phyloP scores from a whole-genome alignment of 1,140 invertebrate genomes.

The Dysdera silvatica region DNA sequence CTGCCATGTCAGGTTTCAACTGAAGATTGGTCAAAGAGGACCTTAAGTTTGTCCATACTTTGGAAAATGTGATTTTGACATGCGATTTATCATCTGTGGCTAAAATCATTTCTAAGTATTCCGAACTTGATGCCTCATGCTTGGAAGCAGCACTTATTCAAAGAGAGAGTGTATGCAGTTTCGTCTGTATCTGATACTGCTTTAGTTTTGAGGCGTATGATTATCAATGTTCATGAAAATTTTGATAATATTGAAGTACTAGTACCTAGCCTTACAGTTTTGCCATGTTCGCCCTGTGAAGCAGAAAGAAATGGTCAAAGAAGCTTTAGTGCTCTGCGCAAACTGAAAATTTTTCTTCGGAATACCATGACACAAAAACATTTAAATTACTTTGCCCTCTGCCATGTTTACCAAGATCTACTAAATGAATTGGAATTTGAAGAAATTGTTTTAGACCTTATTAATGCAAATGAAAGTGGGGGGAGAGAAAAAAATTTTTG shows the following conservation, averaged over 20 bases:
- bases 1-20: background rate
- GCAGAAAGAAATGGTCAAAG: no score
- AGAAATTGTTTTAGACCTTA: background rate
- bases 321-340: background rate
- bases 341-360: background rate
- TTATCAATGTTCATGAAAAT: background rate
- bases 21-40: background rate
- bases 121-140: background rate
- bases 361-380: background rate
- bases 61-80: background rate
- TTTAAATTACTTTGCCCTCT: background rate
- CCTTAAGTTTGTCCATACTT: background rate
- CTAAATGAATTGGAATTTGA: background rate
- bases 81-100: no score
- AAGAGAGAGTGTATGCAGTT: background rate
- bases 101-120: background rate
- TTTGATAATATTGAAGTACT: no score
- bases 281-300: background rate
- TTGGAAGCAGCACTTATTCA: background rate
- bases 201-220: background rate
- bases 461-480: no score
- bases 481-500: no score
- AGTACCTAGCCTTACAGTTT: background rate
- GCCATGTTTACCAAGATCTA: background rate
- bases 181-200: background rate